phyloP scores from a whole-genome alignment of 2,113 vertebrate genomes.

The Corapipo altera region DNA sequence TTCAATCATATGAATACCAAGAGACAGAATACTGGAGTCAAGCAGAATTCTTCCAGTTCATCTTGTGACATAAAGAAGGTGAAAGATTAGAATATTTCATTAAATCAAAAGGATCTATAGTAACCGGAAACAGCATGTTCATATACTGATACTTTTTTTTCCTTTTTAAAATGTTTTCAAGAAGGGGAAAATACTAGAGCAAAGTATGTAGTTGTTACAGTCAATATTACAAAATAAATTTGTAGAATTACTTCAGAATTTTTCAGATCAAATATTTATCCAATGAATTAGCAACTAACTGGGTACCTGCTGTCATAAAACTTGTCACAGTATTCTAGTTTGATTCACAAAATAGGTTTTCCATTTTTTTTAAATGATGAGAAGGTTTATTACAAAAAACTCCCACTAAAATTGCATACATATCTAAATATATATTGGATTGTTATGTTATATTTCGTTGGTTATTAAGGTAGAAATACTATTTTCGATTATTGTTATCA shows the following conservation, averaged over 20 bases:
- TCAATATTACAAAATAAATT: neutral
- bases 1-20: neutral
- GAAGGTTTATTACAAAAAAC: neutral
- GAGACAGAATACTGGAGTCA: neutral
- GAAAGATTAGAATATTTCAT: neutral
- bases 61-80: neutral
- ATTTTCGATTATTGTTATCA: neutral
- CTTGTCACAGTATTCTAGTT: neutral
- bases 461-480: neutral
- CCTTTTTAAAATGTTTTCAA: neutral
- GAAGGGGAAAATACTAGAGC: neutral
- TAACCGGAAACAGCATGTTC: neutral
- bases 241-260: neutral
- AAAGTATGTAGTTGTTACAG: neutral
- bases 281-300: neutral
- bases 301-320: neutral
- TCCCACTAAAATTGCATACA: neutral
- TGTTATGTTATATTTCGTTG: neutral
- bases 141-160: neutral
- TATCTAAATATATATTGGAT: neutral
- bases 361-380: neutral
- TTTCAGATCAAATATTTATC: neutral
- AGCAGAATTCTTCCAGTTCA: neutral
- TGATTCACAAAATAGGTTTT: neutral
- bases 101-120: neutral